These are phyloP conservation scores for Drosophila nebulosa DNA, from an alignment of 1,140 invertebrate genomes.

Conservation along the genomic window DNA sequence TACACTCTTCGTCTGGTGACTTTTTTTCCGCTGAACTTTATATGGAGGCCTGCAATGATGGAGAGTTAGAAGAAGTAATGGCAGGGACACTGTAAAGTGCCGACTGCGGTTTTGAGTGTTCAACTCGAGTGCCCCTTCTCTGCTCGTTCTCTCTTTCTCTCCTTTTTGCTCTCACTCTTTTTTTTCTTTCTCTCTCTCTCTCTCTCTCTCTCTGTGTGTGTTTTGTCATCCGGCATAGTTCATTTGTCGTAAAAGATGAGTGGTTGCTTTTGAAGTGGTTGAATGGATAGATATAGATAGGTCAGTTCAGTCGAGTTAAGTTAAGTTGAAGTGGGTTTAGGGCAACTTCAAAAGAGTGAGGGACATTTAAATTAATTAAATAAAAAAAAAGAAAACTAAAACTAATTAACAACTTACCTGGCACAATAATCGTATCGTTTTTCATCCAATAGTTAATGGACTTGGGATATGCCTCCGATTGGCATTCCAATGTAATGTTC, in stretches of 20 bases:
- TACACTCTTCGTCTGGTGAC: background rate
- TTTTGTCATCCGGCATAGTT: slow-evolving; percentile 46
- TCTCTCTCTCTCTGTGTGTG: background rate
- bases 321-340: slow-evolving; percentile 18
- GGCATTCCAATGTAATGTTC: slow-evolving; percentile 88
- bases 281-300: slow-evolving; percentile 30
- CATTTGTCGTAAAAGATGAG: slow-evolving; percentile 66
- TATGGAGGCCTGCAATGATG: slow-evolving; percentile 13
- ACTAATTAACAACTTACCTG: slow-evolving; percentile 84
- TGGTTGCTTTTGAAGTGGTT: slow-evolving; percentile 43
- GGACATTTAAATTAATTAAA: background rate
- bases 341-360: background rate
- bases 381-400: too few relatives aligned
- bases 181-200: slow-evolving; percentile 17
- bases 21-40: slow-evolving; percentile 46
- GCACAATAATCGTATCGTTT: slow-evolving; percentile 89
- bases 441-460: slow-evolving; percentile 94
- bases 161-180: background rate
- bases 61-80: slow-evolving; percentile 11
- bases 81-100: slow-evolving; percentile 8
- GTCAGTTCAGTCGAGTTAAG: slow-evolving; percentile 28
- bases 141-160: slow-evolving; percentile 8
- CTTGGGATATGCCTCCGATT: slow-evolving; percentile 93
- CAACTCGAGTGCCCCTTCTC: slow-evolving; percentile 23
- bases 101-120: slow-evolving; percentile 67